These are phyloP conservation scores for Gambusia affinis DNA, from an alignment of 2,113 vertebrate genomes.

Conservation along the genomic window DNA sequence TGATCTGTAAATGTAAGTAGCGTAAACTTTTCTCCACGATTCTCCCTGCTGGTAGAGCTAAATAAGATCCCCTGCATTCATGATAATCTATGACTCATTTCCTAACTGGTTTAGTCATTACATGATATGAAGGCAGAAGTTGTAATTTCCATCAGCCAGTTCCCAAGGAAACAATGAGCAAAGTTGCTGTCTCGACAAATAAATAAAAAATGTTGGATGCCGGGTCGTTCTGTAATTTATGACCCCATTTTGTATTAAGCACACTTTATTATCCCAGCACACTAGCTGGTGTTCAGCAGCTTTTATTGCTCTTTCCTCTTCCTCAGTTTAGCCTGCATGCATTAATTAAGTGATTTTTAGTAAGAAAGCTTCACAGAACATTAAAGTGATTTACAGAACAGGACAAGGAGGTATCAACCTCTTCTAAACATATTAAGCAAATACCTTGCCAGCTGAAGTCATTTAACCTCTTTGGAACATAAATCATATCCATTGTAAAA, in stretches of 20 bases:
- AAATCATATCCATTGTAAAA: neutral
- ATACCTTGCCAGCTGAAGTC: neutral
- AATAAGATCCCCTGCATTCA: conserved; percentile 21
- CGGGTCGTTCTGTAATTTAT: conserved; percentile 44
- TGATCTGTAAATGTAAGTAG: neutral
- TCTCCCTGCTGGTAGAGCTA: neutral
- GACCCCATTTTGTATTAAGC: conserved; percentile 32
- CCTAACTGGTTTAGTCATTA: conserved; percentile 37
- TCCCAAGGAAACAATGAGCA: conserved; percentile 54
- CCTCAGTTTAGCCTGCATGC: conserved; percentile 10
- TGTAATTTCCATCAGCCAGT: conserved; percentile 41
- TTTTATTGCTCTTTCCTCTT: conserved; percentile 24
- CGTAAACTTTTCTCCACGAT: neutral
- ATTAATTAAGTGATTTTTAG: conserved; percentile 53
- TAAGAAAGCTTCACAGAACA: conserved; percentile 27
- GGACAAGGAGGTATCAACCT: conserved; percentile 6
- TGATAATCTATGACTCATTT: conserved; percentile 51
- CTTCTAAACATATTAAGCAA: conserved; percentile 8
- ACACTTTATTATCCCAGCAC: conserved; percentile 46
- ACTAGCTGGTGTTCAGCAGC: conserved; percentile 6
- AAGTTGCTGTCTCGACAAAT: conserved; percentile 38
- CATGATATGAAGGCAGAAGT: conserved; percentile 41
- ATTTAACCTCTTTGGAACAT: neutral
- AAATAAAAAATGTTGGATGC: conserved; percentile 18
- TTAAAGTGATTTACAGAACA: conserved; percentile 32